Conservation (phyloP, 2,888 invertebrate species). For the Nephrotoma guestfalica region DNA sequence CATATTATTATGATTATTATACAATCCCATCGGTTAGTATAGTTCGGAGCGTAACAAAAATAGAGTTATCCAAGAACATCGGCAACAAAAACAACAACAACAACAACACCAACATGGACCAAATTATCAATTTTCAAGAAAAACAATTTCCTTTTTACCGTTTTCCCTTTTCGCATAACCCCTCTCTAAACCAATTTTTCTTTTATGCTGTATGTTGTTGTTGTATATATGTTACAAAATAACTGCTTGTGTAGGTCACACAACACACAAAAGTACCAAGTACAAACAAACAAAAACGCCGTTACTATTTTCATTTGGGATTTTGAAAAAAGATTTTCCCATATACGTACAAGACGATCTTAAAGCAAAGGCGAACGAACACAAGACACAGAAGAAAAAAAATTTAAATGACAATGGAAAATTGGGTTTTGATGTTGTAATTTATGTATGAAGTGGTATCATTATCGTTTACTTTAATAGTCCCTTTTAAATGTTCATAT, state of each 20-base stretch:
- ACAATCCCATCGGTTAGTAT: not conserved
- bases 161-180: not conserved
- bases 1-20: not conserved
- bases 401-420: not conserved
- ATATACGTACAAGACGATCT: not conserved
- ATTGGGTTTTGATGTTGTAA: not conserved
- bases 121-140: not conserved
- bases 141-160: not conserved
- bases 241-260: not conserved
- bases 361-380: not conserved
- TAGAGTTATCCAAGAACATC: not conserved
- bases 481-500: not conserved
- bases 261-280: not conserved
- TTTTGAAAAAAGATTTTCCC: not conserved
- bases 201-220: not conserved
- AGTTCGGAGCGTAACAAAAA: not conserved
- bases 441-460: not conserved
- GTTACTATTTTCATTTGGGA: not conserved
- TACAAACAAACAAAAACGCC: not conserved
- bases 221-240: not conserved
- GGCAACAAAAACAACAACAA: not conserved
- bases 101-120: not conserved
- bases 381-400: not conserved
- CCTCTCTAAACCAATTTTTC: not conserved
- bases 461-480: not conserved